phyloP scores from a whole-genome alignment of 2,888 invertebrate genomes.

The Parelbella ahira region DNA sequence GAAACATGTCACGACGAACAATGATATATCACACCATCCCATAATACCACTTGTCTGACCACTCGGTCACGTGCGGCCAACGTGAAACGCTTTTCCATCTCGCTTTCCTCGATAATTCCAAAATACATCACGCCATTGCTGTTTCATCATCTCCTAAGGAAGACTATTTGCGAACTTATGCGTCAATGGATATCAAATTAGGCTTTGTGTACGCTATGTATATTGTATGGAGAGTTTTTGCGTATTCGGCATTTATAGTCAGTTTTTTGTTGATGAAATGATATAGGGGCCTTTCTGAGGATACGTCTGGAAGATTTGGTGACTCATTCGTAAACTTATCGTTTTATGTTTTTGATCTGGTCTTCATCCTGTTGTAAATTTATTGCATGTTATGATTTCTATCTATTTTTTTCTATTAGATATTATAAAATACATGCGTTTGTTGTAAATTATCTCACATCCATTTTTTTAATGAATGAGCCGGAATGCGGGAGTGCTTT shows the following conservation, averaged over 20 bases:
- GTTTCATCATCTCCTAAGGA: background rate
- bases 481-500: too few relatives aligned
- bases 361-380: background rate
- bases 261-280: slow-evolving; percentile 27
- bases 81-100: slow-evolving; percentile 20
- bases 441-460: too few relatives aligned
- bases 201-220: background rate
- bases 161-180: background rate
- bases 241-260: slow-evolving; percentile 6
- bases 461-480: too few relatives aligned
- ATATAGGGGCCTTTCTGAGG: slow-evolving; percentile 20
- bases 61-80: slow-evolving; percentile 20
- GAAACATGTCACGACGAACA: slow-evolving; percentile 17
- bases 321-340: slow-evolving; percentile 21
- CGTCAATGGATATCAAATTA: slow-evolving; percentile 1
- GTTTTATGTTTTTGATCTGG: slow-evolving; percentile 1
- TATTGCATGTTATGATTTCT: background rate
- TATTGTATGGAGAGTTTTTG: slow-evolving; percentile 7
- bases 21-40: slow-evolving; percentile 17
- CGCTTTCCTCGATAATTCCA: slow-evolving; percentile 11
- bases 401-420: too few relatives aligned
- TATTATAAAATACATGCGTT: too few relatives aligned
- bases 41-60: slow-evolving; percentile 12
- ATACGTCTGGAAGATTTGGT: slow-evolving; percentile 23
- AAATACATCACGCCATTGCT: background rate